Percentiles rank a stretch among this genome's conserved stretches.
Evolutionary conservation across 2,888 invertebrate species (phyloP).

Genomic region (Dromius quadrimaculatus): DNA sequence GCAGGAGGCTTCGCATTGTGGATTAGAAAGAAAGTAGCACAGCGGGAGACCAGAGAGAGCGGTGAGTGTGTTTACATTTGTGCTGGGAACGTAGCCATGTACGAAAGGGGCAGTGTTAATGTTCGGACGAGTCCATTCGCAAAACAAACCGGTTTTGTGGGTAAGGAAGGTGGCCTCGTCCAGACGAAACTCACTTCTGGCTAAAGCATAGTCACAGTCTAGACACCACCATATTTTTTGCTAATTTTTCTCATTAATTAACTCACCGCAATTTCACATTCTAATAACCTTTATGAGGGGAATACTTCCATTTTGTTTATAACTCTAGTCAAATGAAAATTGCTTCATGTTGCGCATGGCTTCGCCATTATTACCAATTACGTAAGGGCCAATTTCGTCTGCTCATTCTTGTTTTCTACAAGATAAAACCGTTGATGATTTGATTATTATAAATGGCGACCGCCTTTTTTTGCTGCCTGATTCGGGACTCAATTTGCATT

Average conservation of each 20-base stretch:
- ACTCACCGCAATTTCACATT: constrained; percentile 34
- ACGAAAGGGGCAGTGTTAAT: constrained; percentile 49
- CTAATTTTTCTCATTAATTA: constrained; percentile 40
- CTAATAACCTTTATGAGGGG: constrained; percentile 36
- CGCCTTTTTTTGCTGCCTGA: constrained; percentile 35
- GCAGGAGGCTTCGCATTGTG: constrained; percentile 22
- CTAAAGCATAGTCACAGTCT: constrained; percentile 14
- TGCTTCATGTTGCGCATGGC: constrained; percentile 55
- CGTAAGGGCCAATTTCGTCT: constrained; percentile 26
- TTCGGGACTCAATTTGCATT: constrained; percentile 13
- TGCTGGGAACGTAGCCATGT: constrained; percentile 38
- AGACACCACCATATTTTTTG: constrained; percentile 3
- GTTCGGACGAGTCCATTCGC: constrained; percentile 47
- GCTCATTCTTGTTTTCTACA: constrained; percentile 3
- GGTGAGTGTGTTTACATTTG: constrained; percentile 48
- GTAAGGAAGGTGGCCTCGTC: constrained; percentile 14
- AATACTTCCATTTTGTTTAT: constrained; percentile 61
- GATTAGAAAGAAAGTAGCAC: constrained; percentile 30
- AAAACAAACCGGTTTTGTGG: constrained; percentile 43
- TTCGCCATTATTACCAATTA: constrained; percentile 30
- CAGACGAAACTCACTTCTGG: background rate
- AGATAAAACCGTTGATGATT: constrained; percentile 40
- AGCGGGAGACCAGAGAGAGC: constrained; percentile 40
- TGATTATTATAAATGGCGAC: constrained; percentile 40
- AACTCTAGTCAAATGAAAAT: constrained; percentile 54